Evolutionary conservation across 2,113 vertebrate genomes (phyloP), one percentile per base, ranked within the genome.

Genomic region (Malaclemys terrapin): DNA sequence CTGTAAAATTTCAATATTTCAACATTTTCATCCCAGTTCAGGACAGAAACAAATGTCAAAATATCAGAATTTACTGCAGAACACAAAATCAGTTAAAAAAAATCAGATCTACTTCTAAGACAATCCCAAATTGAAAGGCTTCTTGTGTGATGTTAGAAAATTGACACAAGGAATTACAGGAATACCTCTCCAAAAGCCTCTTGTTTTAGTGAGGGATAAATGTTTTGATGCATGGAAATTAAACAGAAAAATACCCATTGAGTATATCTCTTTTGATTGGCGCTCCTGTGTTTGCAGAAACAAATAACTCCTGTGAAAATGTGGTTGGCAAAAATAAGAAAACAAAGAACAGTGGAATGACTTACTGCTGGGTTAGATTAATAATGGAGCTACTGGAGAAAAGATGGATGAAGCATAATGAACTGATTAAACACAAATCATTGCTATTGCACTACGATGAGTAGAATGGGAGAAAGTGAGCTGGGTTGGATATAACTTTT

Each of bases 191-290:
- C 47, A n/a, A 56, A 62, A 54, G 75, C 47, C 27, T 84, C 31
- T 14, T 80, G 62, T 35, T 62, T 69, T 76, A 80, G 45, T 50
- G 42, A 5, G 53, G 3, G n/a, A 2, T 17, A 14, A 50, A 1
- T 76, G 6, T 2, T 4, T 5, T 42, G 2, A 29, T 59, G 49
- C 11, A 9, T 31, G 7, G 24, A n/a, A 2, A 25, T 9, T 31
- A 49, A 49, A 53, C 14, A 19, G 12, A 25, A 11, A 50, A 76
- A 72, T 45, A 42, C 19, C 49, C 54, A 19, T 12, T 50, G 22
- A 27, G 14, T 65, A 8, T 16, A 65, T 65, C 14, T 35, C 31
- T 65, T n/a, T 17, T n/a, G 62, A 65, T 17, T 65, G 62, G 62
- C 17, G 13, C 16, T 31, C 16, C 31, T 81, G 20, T 24, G 10